Evolutionary conservation across 2,797 vertebrate genomes (phyloP).

Genomic region (Falco columbarius): DNA sequence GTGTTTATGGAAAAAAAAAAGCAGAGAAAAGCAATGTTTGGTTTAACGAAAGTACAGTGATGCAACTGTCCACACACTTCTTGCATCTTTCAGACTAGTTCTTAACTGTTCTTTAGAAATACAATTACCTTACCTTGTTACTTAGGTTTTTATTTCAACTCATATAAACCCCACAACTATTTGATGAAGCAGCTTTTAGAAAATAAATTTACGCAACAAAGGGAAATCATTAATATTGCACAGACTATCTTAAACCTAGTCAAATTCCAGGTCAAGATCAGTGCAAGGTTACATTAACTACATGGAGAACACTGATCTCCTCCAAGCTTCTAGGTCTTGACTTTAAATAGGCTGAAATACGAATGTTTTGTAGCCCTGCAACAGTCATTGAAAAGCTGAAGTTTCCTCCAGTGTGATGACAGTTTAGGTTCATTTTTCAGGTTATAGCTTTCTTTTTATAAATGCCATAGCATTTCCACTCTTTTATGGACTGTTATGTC

Average conservation of each 20-base stretch:
- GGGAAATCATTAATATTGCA: neutral
- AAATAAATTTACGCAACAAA: neutral
- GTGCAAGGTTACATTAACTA: neutral
- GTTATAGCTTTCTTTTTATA: neutral
- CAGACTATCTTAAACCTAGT: neutral
- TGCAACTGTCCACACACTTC: neutral
- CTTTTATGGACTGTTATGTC: neutral
- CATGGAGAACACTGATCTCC: neutral
- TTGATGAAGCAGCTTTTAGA: neutral
- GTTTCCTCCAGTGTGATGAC: neutral
- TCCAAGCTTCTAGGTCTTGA: neutral
- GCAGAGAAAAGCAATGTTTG: neutral
- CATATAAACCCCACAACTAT: neutral
- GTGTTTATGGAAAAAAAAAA: neutral
- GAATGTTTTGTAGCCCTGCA: neutral
- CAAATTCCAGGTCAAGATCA: neutral
- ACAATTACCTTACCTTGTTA: neutral
- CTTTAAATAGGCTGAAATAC: neutral
- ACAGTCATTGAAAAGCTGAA: neutral
- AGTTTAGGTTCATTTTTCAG: neutral
- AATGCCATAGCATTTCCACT: neutral
- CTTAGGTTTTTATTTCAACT: neutral
- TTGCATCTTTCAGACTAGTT: neutral
- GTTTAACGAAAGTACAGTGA: neutral
- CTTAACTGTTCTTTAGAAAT: neutral